phyloP scores from a whole-genome alignment of 2,888 invertebrate genomes.

The Drosophila trichaetosa region DNA sequence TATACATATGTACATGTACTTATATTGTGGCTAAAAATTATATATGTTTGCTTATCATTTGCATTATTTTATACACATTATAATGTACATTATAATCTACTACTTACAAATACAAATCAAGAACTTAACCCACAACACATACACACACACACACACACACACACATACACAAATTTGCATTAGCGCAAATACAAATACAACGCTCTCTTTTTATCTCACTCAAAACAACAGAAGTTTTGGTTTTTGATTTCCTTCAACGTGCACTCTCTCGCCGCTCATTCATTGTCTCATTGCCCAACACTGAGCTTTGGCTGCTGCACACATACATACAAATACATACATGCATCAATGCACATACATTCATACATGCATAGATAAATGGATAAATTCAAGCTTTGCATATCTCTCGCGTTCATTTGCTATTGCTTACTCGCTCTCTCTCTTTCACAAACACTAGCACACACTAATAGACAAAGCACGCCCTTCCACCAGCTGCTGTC shows the following conservation, averaged over 20 bases:
- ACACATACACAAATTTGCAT: slow-evolving; percentile 18
- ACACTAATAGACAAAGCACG: slow-evolving; percentile 13
- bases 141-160: slow-evolving; percentile 17
- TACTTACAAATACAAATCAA: slow-evolving; percentile 14
- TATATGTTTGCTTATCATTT: slow-evolving; percentile 28
- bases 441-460: slow-evolving; percentile 10
- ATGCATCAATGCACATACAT: neutral
- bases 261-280: slow-evolving; percentile 35
- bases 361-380: slow-evolving; percentile 1
- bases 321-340: slow-evolving; percentile 1
- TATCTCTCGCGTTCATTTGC: slow-evolving; percentile 12
- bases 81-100: slow-evolving; percentile 4
- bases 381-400: slow-evolving; percentile 1
- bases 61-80: slow-evolving; percentile 20
- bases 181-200: slow-evolving; percentile 10
- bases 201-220: slow-evolving; percentile 13
- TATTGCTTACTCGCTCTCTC: slow-evolving; percentile 11
- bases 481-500: slow-evolving; percentile 12
- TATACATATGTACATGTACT: neutral
- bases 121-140: slow-evolving; percentile 31
- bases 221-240: slow-evolving; percentile 2
- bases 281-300: slow-evolving; percentile 38
- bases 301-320: slow-evolving; percentile 3
- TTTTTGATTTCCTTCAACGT: slow-evolving; percentile 12
- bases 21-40: neutral